These are phyloP conservation scores for Tachysurus fulvidraco DNA, from an alignment of 2,113 vertebrate genomes.

Conservation along the genomic window DNA sequence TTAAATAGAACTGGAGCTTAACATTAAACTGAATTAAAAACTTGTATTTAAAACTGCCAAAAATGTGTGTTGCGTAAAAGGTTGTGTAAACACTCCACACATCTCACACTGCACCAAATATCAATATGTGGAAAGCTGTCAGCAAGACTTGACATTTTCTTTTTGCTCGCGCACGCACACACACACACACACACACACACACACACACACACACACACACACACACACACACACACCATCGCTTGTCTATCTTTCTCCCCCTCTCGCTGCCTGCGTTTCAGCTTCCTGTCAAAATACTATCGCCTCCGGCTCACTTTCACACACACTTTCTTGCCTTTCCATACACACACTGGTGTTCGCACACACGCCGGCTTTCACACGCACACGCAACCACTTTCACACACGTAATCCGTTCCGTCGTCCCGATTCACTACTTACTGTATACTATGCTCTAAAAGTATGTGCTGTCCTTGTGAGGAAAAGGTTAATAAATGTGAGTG, in stretches of 20 bases:
- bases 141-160: not conserved
- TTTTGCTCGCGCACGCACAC: not conserved
- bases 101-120: slow-evolving; percentile 43
- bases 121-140: slow-evolving; percentile 9
- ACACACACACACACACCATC: not conserved
- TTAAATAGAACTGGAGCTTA: slow-evolving; percentile 46
- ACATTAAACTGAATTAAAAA: slow-evolving; percentile 47
- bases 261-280: not conserved
- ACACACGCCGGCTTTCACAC: not conserved
- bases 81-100: slow-evolving; percentile 56
- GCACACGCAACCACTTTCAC: not conserved
- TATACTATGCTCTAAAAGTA: too few species aligned
- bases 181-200: not conserved
- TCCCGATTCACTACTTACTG: too few species aligned
- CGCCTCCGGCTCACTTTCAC: not conserved
- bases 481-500: too few species aligned
- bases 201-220: not conserved
- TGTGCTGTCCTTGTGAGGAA: too few species aligned
- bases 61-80: slow-evolving; percentile 44
- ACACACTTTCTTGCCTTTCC: not conserved
- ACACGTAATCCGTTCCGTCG: not conserved
- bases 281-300: slow-evolving; percentile 3
- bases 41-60: slow-evolving; percentile 4
- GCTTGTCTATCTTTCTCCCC: not conserved
- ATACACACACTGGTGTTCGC: not conserved